Evolutionary conservation across 2,797 vertebrate genomes (phyloP), one percentile per base, ranked within the genome.

Genomic region (Microctenopoma lineatum): DNA sequence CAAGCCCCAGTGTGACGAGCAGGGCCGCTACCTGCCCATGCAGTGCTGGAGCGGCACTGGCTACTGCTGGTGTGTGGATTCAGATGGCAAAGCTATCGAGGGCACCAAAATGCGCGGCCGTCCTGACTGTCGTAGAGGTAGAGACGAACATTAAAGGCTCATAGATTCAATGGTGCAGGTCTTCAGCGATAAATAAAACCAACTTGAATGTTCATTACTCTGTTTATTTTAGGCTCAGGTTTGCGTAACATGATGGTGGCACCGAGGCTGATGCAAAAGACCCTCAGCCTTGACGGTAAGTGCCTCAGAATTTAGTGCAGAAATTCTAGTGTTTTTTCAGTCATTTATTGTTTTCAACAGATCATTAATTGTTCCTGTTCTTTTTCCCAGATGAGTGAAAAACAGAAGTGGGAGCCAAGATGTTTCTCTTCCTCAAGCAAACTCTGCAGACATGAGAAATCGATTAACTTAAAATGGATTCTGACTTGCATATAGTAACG

Each of bases 51-150:
- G 75, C 63, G 76, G 94, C 87, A 96, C 92, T 0, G 95, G 96
- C 60, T 96, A 63, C 90, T 99, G 98, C 95, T 99, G 97, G 97
- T 99, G 97, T 46, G 94, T 93, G 91, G 95, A 97, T 81, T 84
- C 86, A 80, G 85, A 90, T 0, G 97, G 97, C 83, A 86, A 73
- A 0, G 25, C 59, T 90, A 90, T 98, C 27, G 70, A 90, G 32
- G 91, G 88, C 75, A 96, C 96, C 70, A n/a, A 9, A 54, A 86
- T 83, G 1, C 95, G 92, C 0, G 85, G 80, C 7, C 72, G 1
- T 3, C 87, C 87, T 0, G 16, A 72, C 1, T 95, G 94, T 12
- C 51, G 11, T 11, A 62, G 16, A 77, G 86, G 92, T 87, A 76
- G 5, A 45, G 34, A 15, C 50, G 11, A 12, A 3, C 7, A 74